Evolutionary conservation across 2,113 vertebrate species (phyloP).

Genomic region (Salvelinus fontinalis): DNA sequence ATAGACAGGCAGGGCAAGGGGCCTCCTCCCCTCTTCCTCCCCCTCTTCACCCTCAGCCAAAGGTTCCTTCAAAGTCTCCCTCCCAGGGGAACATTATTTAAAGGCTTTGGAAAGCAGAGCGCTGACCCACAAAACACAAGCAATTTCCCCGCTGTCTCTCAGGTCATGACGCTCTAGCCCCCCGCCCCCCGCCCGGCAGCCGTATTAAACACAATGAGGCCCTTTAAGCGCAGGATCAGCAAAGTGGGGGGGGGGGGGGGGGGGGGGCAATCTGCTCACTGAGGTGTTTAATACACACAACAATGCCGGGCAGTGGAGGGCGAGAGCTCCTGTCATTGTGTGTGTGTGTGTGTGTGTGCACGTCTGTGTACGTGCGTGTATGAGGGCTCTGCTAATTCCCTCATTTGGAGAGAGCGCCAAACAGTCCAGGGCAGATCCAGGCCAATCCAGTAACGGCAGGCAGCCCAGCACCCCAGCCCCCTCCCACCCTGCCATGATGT

Average conservation of each 20-base stretch:
- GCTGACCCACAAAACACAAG: constrained; percentile 71
- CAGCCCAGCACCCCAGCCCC: constrained; percentile 15
- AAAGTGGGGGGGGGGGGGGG: constrained; percentile 17
- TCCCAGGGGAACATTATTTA: constrained; percentile 45
- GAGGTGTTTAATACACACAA: constrained; percentile 77
- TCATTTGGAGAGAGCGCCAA: constrained; percentile 62
- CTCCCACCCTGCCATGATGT: background rate
- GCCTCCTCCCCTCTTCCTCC: too few relatives aligned
- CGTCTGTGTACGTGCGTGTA: constrained; percentile 8
- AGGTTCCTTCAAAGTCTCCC: constrained; percentile 39
- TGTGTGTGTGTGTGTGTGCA: constrained; percentile 17
- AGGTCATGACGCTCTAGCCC: constrained; percentile 64
- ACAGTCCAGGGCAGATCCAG: constrained; percentile 60
- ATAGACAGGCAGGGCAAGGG: constrained; percentile 3
- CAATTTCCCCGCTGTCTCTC: constrained; percentile 35
- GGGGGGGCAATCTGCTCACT: constrained; percentile 70
- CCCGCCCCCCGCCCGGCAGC: constrained; percentile 47
- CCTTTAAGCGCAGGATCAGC: constrained; percentile 72
- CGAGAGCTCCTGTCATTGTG: constrained; percentile 5
- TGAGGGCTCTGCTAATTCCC: constrained; percentile 61
- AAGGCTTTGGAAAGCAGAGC: constrained; percentile 69
- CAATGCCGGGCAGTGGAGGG: constrained; percentile 59
- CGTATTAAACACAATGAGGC: constrained; percentile 76
- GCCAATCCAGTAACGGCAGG: constrained; percentile 43
- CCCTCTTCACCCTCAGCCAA: constrained; percentile 17